These are phyloP conservation scores for Carposina sasakii DNA, from an alignment of 1,140 invertebrate genomes.

Conservation along the genomic window DNA sequence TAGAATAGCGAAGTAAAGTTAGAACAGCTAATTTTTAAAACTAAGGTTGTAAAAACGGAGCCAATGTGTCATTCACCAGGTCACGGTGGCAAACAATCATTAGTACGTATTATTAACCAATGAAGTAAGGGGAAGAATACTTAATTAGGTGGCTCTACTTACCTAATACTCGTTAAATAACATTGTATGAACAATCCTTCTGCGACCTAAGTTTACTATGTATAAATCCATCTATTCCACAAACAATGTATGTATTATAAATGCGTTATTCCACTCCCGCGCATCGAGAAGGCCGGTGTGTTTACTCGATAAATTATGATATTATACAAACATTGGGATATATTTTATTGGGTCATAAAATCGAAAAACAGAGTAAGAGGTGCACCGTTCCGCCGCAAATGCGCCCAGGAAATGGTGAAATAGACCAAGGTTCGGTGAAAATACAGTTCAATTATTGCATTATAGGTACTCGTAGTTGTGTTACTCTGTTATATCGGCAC, in stretches of 20 bases:
- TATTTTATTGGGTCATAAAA: slow-evolving; percentile 61
- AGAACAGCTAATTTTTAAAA: too few species aligned
- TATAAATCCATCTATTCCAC: too few species aligned
- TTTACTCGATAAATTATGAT: slow-evolving; percentile 64
- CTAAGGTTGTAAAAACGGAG: too few species aligned
- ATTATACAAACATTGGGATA: slow-evolving; percentile 58
- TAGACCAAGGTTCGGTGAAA: neutral
- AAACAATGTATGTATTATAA: neutral
- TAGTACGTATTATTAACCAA: too few species aligned
- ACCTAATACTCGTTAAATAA: too few species aligned
- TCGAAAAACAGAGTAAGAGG: slow-evolving; percentile 31
- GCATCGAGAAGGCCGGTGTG: slow-evolving; percentile 31
- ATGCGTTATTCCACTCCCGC: neutral
- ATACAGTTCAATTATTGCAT: neutral
- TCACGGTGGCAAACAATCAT: too few species aligned
- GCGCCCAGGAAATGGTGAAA: neutral
- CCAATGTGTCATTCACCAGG: too few species aligned
- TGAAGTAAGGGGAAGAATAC: too few species aligned
- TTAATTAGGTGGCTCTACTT: too few species aligned
- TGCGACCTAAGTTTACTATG: too few species aligned
- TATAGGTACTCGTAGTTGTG: neutral
- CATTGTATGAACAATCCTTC: slow-evolving; percentile 8
- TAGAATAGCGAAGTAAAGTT: too few species aligned
- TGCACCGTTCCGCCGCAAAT: slow-evolving; percentile 4
- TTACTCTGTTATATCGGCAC: too few species aligned